Base-by-base conservation (phyloP, 2,888 invertebrate species). In the Bhutanitis thaidina region DNA sequence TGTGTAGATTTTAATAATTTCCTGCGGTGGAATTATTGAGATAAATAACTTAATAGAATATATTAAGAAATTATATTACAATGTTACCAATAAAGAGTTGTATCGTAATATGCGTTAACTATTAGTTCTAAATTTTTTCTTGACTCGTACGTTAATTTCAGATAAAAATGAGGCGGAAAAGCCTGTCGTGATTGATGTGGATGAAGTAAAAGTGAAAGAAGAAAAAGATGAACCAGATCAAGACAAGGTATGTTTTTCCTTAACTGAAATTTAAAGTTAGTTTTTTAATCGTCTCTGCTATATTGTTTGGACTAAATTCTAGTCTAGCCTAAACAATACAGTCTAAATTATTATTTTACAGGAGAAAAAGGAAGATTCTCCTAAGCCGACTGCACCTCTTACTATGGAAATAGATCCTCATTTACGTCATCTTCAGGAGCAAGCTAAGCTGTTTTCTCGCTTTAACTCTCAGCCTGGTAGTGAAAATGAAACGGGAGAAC, bases 351-450 rank as follows among this genome's bases (percentile, higher is more conserved):
- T 27, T 40, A 40, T 32, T 16, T 52, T 27, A 7, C 2, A 67
- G 67, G 67, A 87, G 61, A 85, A 80, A 62, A 84, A 69, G 72
- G 78, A 71, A 10, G 85, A 78, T 60, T 81, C 74, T 54, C 81
- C 75, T 39, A 87, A 80, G 63, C 80, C 74, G 30, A 79, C 80
- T 5, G 81, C 81, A 13, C 90, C 90, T 4, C 68, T 90, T 32
- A 87, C 83, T 16, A 89, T 91, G 82, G 90, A 87, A 60, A 90
- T 90, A 56, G 90, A 90, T 56, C 89, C 90, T 1, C 86, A 90
- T 59, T 77, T 90, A 49, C 80, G 77, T 43, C 88, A 90, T 41
- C 77, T 90, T 47, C 90, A 90, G 64, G 90, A 90, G 64, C 90
- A 91, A 65, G 90, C 91, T 1, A 90, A 91, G 64, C 58, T 90